Conservation (phyloP, 2,797 vertebrate genomes). For the Oreochromis grahami region DNA sequence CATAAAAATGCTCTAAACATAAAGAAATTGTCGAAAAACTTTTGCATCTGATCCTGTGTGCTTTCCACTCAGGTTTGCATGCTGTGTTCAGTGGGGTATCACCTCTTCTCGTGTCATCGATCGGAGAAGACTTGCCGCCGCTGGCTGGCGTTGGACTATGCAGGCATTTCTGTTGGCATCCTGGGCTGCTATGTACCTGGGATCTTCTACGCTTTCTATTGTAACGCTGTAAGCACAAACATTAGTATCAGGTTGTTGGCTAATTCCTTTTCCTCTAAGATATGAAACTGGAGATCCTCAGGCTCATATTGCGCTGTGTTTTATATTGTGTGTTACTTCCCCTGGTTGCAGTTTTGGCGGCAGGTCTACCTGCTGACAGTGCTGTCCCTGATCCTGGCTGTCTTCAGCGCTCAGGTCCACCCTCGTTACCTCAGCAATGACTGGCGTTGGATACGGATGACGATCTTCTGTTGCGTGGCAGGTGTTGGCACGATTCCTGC, state of each 20-base stretch:
- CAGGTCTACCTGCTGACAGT: constrained; percentile 93
- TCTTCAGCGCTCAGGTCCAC: constrained; percentile 95
- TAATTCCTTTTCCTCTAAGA: neutral
- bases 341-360: constrained; percentile 86
- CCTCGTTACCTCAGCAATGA: constrained; percentile 94
- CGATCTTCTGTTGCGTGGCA: constrained; percentile 91
- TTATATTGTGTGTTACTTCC: neutral
- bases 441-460: constrained; percentile 86
- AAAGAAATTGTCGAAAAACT: neutral
- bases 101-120: constrained; percentile 95
- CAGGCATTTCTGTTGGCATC: constrained; percentile 95
- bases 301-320: neutral
- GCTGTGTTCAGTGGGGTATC: constrained; percentile 97
- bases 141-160: constrained; percentile 95
- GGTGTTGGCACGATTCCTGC: constrained; percentile 91
- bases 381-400: constrained; percentile 91
- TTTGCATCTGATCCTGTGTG: neutral
- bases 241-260: neutral
- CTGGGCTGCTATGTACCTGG: constrained; percentile 97
- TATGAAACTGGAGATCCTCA: neutral
- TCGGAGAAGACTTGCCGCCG: constrained; percentile 93
- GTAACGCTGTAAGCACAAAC: constrained; percentile 82
- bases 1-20: neutral
- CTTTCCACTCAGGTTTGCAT: constrained; percentile 87
- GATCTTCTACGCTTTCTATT: constrained; percentile 98